A percentile compares a stretch with the other conserved stretches of the same genome.
These are phyloP conservation scores for Sminthopsis crassicaudata DNA, from an alignment of 2,113 vertebrate genomes.

Conservation along the genomic window DNA sequence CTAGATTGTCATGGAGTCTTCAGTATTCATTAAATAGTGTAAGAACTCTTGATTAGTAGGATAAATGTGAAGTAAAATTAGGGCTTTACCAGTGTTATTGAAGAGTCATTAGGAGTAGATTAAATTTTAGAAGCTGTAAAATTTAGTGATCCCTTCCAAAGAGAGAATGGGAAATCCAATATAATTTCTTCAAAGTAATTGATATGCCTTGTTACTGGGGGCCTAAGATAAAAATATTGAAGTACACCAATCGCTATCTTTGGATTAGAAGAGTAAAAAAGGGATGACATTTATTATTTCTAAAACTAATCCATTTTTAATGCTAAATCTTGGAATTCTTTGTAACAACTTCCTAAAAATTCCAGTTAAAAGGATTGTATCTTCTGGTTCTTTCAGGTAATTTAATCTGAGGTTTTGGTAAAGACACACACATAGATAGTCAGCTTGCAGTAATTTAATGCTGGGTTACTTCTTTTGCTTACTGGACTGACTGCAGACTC, in stretches of 20 bases:
- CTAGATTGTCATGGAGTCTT: neutral
- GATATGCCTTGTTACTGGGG: neutral
- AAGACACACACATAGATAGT: slow-evolving; percentile 65
- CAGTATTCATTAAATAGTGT: neutral
- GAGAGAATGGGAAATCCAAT: neutral
- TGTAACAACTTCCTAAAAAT: slow-evolving; percentile 40
- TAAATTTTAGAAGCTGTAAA: neutral
- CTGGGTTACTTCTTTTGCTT: slow-evolving; percentile 66
- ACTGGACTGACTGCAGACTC: slow-evolving; percentile 52
- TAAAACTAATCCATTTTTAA: slow-evolving; percentile 15
- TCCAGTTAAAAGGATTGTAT: neutral
- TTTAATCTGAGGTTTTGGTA: slow-evolving; percentile 60
- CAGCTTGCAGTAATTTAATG: slow-evolving; percentile 77
- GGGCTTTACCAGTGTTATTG: neutral
- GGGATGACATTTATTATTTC: slow-evolving; percentile 11
- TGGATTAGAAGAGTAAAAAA: neutral
- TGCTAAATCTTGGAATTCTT: neutral
- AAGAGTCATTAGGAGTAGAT: neutral
- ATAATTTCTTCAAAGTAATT: slow-evolving; percentile 7
- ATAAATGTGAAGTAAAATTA: neutral
- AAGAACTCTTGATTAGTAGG: neutral
- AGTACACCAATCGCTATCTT: neutral
- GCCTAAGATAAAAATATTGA: neutral
- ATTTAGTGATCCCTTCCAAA: neutral
- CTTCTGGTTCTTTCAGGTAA: slow-evolving; percentile 10